These are phyloP conservation scores for Microcebus lehilahytsara DNA, from an alignment of 2,113 vertebrate genomes.

Conservation along the genomic window DNA sequence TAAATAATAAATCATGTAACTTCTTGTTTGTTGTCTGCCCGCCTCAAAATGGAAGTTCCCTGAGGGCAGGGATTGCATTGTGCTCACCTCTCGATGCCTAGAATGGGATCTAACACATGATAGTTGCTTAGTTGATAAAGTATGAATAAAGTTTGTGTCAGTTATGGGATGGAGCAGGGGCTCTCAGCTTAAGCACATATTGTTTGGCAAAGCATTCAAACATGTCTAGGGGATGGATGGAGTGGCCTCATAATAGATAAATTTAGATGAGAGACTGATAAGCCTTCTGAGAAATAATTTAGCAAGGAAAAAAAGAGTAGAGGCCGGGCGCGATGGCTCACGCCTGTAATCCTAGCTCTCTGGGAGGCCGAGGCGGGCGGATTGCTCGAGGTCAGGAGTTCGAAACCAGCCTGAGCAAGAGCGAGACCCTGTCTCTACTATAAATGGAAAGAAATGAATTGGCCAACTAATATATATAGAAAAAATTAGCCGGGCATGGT, in stretches of 20 bases:
- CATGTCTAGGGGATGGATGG: not conserved
- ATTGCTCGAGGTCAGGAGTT: no score
- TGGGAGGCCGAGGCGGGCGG: no score
- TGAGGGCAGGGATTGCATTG: not conserved
- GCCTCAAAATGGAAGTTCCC: not conserved
- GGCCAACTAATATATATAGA: no score
- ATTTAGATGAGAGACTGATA: conserved; percentile 18
- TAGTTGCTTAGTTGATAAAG: not conserved
- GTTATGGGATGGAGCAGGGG: not conserved
- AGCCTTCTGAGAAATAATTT: conserved; percentile 26
- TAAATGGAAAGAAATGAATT: no score
- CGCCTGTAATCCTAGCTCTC: no score
- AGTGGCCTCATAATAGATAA: not conserved
- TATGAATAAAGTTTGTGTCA: not conserved
- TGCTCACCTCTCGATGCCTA: not conserved
- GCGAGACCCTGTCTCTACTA: no score
- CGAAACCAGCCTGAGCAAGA: no score
- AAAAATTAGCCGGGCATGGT: no score
- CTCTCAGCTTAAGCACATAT: not conserved
- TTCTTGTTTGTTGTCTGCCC: not conserved
- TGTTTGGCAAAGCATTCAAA: not conserved
- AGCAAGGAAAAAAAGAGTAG: not conserved
- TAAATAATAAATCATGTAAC: conserved; percentile 9
- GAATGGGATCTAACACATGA: not conserved
- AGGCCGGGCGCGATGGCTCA: not conserved